Conservation (phyloP, 2,797 vertebrate genomes). For the Poeciliopsis infans region DNA sequence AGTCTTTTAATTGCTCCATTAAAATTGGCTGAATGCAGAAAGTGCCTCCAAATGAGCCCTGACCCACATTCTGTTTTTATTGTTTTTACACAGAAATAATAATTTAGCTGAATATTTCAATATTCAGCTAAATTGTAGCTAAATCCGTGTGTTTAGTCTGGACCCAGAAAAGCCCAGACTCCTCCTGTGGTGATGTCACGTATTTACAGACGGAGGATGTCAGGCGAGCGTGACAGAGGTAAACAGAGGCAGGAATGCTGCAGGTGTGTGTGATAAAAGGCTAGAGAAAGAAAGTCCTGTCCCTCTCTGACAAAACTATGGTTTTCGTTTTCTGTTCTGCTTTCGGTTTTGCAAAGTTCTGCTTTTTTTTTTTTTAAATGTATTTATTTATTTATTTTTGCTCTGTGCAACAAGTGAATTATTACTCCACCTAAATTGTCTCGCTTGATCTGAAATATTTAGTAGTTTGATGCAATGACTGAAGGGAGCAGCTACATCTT, state of each 20-base stretch:
- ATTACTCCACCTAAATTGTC: neutral
- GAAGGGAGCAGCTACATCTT: neutral
- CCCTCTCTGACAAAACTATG: slow-evolving; percentile 18
- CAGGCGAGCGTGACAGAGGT: slow-evolving; percentile 25
- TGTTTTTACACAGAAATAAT: neutral
- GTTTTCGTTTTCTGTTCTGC: slow-evolving; percentile 11
- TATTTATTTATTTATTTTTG: neutral
- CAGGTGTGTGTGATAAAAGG: slow-evolving; percentile 61
- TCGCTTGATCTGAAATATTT: neutral
- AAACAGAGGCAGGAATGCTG: slow-evolving; percentile 61
- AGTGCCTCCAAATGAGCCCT: too few relatives aligned
- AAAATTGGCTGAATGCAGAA: too few relatives aligned
- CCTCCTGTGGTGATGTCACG: slow-evolving; percentile 50
- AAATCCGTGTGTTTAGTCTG: slow-evolving; percentile 49
- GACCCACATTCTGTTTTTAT: too few relatives aligned
- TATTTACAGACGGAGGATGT: slow-evolving; percentile 43
- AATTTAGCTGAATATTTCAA: neutral
- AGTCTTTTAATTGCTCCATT: too few relatives aligned
- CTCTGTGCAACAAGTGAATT: neutral
- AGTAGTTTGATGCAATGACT: neutral
- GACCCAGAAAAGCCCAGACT: slow-evolving; percentile 11
- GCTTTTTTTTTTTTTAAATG: slow-evolving; percentile 17
- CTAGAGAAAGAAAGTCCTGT: slow-evolving; percentile 17
- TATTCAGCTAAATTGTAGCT: neutral
- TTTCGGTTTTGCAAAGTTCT: slow-evolving; percentile 25